Percentiles rank a stretch among this genome's conserved stretches.
phyloP scores from a whole-genome alignment of 2,797 vertebrate genomes.

The Sebastes matsubarae region DNA sequence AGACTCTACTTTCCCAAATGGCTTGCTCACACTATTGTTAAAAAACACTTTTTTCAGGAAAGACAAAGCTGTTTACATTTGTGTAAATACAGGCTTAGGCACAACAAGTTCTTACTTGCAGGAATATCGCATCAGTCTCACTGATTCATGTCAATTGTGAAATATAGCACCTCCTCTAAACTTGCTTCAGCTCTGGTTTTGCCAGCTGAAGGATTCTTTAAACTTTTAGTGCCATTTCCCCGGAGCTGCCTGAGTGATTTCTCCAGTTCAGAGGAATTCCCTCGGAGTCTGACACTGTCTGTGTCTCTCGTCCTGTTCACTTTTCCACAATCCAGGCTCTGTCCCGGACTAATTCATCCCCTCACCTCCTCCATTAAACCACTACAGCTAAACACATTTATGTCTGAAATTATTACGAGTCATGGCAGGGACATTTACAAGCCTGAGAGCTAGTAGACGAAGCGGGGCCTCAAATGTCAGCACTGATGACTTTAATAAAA shows the following conservation, averaged over 20 bases:
- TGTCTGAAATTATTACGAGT: slow-evolving; percentile 16
- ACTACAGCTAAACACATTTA: slow-evolving; percentile 1
- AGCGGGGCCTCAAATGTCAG: slow-evolving; percentile 59
- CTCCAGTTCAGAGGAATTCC: slow-evolving; percentile 28
- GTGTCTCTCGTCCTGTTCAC: background rate
- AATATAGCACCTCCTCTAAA: background rate
- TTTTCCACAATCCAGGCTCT: slow-evolving; percentile 38
- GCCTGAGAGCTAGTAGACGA: background rate
- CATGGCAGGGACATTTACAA: background rate
- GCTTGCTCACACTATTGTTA: background rate
- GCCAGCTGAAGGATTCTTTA: slow-evolving; percentile 18
- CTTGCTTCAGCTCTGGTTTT: background rate
- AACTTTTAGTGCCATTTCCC: slow-evolving; percentile 29
- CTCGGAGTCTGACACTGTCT: background rate
- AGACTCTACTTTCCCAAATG: background rate
- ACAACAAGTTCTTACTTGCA: background rate
- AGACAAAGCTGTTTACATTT: background rate
- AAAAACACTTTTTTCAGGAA: background rate
- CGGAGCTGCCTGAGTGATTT: slow-evolving; percentile 19
- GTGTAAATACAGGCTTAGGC: background rate
- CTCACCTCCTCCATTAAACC: slow-evolving; percentile 37
- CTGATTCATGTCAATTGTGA: background rate
- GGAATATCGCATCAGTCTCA: background rate
- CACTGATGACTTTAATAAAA: slow-evolving; percentile 29
- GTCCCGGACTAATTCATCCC: slow-evolving; percentile 22